Conservation (phyloP, 2,797 vertebrate species). For the Sebastes cheni region DNA sequence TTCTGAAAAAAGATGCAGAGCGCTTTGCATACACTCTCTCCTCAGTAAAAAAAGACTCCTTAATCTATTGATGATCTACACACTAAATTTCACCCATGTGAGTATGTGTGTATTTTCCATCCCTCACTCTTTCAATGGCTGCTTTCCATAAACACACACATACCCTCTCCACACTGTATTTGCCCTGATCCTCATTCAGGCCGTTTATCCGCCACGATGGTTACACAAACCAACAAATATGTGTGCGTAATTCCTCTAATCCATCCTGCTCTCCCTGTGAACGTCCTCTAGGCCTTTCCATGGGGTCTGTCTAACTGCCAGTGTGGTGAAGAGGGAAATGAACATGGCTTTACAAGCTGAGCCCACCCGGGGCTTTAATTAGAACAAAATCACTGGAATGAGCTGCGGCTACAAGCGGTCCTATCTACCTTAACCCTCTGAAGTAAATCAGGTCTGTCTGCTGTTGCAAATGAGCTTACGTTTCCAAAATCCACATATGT, state of each 20-base stretch:
- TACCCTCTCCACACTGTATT: slow-evolving; percentile 18
- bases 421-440: slow-evolving; percentile 16
- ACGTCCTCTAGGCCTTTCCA: slow-evolving; percentile 54
- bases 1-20: background rate
- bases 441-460: slow-evolving; percentile 17
- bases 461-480: slow-evolving; percentile 15
- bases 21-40: background rate
- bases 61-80: slow-evolving; percentile 8
- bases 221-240: slow-evolving; percentile 59
- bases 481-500: background rate
- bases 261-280: slow-evolving; percentile 38
- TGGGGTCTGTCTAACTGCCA: slow-evolving; percentile 58
- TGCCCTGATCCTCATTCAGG: slow-evolving; percentile 35
- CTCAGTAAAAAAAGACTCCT: background rate
- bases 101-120: background rate
- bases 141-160: slow-evolving; percentile 9
- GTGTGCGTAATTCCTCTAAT: slow-evolving; percentile 49
- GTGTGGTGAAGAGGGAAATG: slow-evolving; percentile 60
- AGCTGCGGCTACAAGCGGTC: slow-evolving; percentile 27
- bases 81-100: background rate
- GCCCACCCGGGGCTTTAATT: slow-evolving; percentile 71
- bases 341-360: slow-evolving; percentile 61
- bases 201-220: slow-evolving; percentile 41
- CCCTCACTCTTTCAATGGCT: background rate
- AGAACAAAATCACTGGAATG: slow-evolving; percentile 60